Base-by-base conservation (phyloP, 2,797 vertebrate genomes). In the Notamacropus eugenii region DNA sequence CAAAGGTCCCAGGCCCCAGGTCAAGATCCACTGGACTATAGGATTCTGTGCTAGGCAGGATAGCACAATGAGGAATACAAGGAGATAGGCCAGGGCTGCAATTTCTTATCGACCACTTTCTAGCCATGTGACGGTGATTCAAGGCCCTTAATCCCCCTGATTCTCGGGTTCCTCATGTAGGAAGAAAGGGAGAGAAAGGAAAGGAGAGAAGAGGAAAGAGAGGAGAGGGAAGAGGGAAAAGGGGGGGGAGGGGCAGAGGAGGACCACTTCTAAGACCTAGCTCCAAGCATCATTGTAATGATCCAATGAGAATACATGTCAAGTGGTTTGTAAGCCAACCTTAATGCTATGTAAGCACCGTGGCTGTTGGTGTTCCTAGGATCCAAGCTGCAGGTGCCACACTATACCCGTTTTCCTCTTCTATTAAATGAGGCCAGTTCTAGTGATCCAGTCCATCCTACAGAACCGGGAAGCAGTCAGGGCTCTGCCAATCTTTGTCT, bases 241-340 rank as follows among this genome's bases (percentile, higher is more conserved):
- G 34, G 56, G 13, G 52, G 34, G 90, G 54, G 52, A 91, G 96
- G 97, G 94, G 82, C 93, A 94, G 90, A 57, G 40, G 93, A 54
- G 91, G 96, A 95, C 92, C 55, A 40, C 59, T 6, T 90, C 31
- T 55, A 55, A 34, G 14, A 34, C 90, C 16, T 13, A 57, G 27
- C 19, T 93, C 46, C 57, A 57, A 24, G 90, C 52, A 54, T 10
- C 31, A 1, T 4, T 14, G 31, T 62, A 62, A 34, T 62, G 59
- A 34, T 62, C 29, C 59, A 62, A 34, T 62, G 29, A 62, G 12
- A 62, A 62, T 31, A 31, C 31, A 59, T 11, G 58, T 2, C 28
- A 58, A 29, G 9, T 59, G 9, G 28, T 59, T 29, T 31, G 58
- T 29, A 59, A 59, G 29, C 24, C 58, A 59, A 59, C 58, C 9